Evolutionary conservation across 2,888 invertebrate genomes (phyloP), one percentile per base, ranked within the genome.

Genomic region (Zele albiditarsus): DNA sequence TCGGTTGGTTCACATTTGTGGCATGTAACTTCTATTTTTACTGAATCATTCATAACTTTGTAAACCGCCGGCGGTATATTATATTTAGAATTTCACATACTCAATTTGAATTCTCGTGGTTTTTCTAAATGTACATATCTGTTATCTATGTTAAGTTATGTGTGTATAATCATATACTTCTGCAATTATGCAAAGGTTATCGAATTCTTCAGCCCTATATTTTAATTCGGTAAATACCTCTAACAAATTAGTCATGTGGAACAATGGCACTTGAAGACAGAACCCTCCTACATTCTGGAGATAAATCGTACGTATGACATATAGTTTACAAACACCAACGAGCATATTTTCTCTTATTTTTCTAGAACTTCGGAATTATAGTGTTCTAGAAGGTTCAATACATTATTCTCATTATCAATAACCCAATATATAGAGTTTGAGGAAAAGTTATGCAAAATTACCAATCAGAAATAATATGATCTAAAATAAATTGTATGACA

Each of bases 201-300:
- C 14, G 38, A 33, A 27, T 60, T 14, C 28, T 63, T 62, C 70
- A 63, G 62, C 57, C 27, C 49, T 73, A 67, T 69, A 33, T 46
- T 71, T 76, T 66, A 70, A 75, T 69, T 71, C 74, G 65, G 74
- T 73, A 68, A 70, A 63, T 72, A 69, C 58, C 63, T 53, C 63
- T 58, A 53, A 65, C 70, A 38, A 67, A 78, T 71, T 63, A 75
- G 73, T 74, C 68, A 69, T 67, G 60, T 76, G 69, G 75, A 77
- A 76, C 76, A 75, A 78, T 78, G 78, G 78, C 73, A 77, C 77
- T 77, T 76, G 69, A 66, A 74, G 49, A 49, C 69, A 23, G 63
- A 33, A 63, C 23, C 25, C 42, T 46, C 74, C 67, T 57, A 27
- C n/a, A n/a, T 63, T 38, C 46, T 62, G 23, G 33, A 53, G 69